phyloP scores from a whole-genome alignment of 35 echinoderm and acorn worm genomes.

The Ptychodera flava region DNA sequence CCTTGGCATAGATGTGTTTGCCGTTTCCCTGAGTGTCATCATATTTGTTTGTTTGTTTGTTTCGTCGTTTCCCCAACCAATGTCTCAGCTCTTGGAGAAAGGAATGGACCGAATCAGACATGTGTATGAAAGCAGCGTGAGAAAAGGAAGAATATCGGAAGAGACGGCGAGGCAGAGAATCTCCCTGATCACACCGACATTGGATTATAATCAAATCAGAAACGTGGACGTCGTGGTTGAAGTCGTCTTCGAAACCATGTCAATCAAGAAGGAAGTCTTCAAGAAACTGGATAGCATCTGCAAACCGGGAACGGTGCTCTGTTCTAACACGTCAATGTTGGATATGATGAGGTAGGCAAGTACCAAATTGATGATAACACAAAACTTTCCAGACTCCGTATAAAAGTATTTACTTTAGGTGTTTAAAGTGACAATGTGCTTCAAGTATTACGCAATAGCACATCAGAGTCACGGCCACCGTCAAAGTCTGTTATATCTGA shows the following conservation, averaged over 20 bases:
- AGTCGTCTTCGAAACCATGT: slow-evolving; percentile 88
- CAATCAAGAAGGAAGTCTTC: slow-evolving; percentile 85
- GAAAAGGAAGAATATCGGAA: slow-evolving; percentile 39
- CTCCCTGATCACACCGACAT: slow-evolving; percentile 57
- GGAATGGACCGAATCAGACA: slow-evolving; percentile 35
- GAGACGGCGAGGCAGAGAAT: slow-evolving; percentile 29
- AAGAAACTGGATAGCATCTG: slow-evolving; percentile 60
- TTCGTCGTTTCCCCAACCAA: too few species aligned
- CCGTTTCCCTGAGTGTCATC: too few species aligned
- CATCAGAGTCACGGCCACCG: too few species aligned
- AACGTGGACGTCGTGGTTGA: slow-evolving; percentile 80
- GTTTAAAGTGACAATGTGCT: too few species aligned
- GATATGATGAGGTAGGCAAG: slow-evolving; percentile 85
- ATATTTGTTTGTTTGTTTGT: too few species aligned
- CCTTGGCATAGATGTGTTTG: too few species aligned
- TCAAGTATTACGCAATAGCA: too few species aligned
- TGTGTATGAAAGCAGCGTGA: slow-evolving; percentile 29
- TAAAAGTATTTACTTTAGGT: too few species aligned
- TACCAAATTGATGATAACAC: too few species aligned
- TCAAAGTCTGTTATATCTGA: too few species aligned
- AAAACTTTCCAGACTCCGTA: too few species aligned
- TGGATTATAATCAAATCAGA: slow-evolving; percentile 61
- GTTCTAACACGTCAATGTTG: slow-evolving; percentile 80
- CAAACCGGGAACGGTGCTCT: slow-evolving; percentile 67
- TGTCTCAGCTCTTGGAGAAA: slow-evolving; percentile 67